Evolutionary conservation across 2,797 vertebrate species (phyloP), one percentile per base, ranked within the genome.

Genomic region (Loriculus beryllinus): DNA sequence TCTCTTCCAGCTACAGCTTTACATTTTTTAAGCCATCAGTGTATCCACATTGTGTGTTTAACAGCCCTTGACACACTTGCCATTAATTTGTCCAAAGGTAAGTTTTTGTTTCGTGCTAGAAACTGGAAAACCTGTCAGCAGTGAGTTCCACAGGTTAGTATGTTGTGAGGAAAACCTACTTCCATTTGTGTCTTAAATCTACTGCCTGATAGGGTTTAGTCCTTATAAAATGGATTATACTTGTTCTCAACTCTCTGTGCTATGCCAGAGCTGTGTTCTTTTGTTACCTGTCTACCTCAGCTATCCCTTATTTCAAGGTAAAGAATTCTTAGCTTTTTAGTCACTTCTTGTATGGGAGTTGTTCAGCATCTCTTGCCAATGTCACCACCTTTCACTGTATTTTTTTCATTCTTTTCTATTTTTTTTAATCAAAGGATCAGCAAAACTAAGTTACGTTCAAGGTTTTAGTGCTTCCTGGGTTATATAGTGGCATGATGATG

Each of bases 21-120:
- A 28, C 21, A 0, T 23, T 52, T 64, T 56, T 62, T 13, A 28
- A 43, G 0, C 39, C 59, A 51, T 43, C 35, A 39, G 6, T 31
- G 52, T 56, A 35, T 22, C 35, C 39, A 7, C 64, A 9, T 60
- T 26, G 17, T 39, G 59, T 42, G 15, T n/a, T 79, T 65, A 35
- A 28, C 12, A 62, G 64, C 25, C 26, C 49, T 62, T 42, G 42
- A 39, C 31, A 14, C 39, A 2, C 29, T 43, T 79, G 51, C 39
- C 13, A 3, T 82, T 67, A 65, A 31, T 80, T 76, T 3, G 1
- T 56, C 28, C 10, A 25, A 47, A 17, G 22, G 1, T 9, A 17
- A 6, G 13, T 6, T 71, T 74, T 47, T 57, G 21, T 33, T 8
- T 4, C 1, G 3, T 49, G n/a, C 26, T 72, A 23, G 81, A 26